Percentiles rank a stretch among this genome's conserved stretches.
Conservation (phyloP, 2,888 invertebrate species). For the Syrphus vitripennis region DNA sequence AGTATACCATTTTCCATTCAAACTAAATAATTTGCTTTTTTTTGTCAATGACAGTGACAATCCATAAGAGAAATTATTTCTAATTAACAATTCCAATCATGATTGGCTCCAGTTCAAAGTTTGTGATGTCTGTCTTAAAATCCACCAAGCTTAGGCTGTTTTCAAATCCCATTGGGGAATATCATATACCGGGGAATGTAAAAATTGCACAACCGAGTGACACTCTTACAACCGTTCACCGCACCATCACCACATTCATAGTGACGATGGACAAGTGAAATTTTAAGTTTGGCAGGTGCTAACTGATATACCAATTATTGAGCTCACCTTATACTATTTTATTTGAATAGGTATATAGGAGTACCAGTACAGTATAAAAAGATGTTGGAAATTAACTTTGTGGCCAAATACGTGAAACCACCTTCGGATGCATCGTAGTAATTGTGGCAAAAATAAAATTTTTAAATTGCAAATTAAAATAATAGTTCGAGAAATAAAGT, state of each 20-base stretch:
- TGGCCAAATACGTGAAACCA: conserved; percentile 32
- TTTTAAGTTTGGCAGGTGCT: conserved; percentile 56
- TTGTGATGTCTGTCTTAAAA: conserved; percentile 33
- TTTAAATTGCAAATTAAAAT: conserved; percentile 37
- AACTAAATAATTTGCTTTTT: not conserved
- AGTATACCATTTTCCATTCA: not conserved
- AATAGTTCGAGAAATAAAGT: not conserved
- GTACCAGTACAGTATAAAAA: no score
- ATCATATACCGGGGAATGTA: not conserved
- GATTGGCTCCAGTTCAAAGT: conserved; percentile 58
- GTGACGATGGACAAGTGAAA: conserved; percentile 52
- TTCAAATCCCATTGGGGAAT: no score
- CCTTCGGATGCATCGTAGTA: conserved; percentile 2
- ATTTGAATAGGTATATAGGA: no score
- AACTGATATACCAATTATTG: conserved; percentile 9
- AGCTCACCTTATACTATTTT: not conserved
- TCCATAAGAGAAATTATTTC: conserved; percentile 15
- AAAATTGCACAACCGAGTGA: conserved; percentile 53
- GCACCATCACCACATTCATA: not conserved
- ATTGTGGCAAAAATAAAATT: not conserved
- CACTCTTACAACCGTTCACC: no score
- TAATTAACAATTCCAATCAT: conserved; percentile 59
- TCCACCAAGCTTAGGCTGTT: not conserved
- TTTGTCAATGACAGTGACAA: not conserved
- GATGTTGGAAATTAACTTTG: not conserved